phyloP scores from a whole-genome alignment of 2,797 vertebrate genomes.

The Cyprinodon diabolis region DNA sequence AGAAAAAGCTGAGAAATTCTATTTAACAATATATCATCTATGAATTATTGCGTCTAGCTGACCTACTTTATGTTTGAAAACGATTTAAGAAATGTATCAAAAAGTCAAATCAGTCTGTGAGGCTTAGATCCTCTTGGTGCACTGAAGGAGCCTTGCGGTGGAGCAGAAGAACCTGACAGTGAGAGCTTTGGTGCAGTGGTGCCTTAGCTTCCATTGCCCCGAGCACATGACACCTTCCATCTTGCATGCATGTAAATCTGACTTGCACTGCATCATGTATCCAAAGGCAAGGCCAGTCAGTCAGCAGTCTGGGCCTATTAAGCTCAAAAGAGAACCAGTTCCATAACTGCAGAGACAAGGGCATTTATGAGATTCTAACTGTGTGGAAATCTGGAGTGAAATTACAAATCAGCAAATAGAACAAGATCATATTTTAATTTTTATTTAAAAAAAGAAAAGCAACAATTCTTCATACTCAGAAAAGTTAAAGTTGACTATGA shows the following conservation, averaged over 20 bases:
- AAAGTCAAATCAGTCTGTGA: neutral
- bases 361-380: neutral
- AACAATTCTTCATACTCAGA: neutral
- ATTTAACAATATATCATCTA: neutral
- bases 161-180: neutral
- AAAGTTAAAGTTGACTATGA: too few species aligned
- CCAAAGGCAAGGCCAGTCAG: neutral
- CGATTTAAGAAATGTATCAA: neutral
- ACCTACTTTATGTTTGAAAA: neutral
- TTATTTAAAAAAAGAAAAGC: neutral
- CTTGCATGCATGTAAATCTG: neutral
- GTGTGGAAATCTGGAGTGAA: neutral
- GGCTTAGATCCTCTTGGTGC: neutral
- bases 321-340: neutral
- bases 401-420: neutral
- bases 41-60: neutral
- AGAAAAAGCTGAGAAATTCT: neutral
- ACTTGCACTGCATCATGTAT: neutral
- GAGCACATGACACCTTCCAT: neutral
- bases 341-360: neutral
- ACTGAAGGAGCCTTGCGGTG: neutral
- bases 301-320: conserved; percentile 1
- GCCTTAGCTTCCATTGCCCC: neutral
- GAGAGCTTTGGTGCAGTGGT: neutral
- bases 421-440: neutral